Percentiles rank a stretch among this genome's conserved stretches.
Conservation (phyloP, 1,140 invertebrate genomes). For the Rhynchophorus ferrugineus region DNA sequence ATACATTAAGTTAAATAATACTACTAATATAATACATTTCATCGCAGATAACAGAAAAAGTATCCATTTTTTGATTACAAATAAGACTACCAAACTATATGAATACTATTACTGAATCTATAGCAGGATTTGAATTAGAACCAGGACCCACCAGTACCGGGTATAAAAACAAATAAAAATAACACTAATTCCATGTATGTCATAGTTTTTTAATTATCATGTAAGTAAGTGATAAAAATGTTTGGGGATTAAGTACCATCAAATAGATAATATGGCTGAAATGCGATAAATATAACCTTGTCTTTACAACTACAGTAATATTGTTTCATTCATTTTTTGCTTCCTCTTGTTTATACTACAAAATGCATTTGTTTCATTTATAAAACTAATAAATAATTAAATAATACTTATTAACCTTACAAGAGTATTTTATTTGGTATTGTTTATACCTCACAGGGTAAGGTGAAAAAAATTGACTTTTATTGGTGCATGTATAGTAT, state of each 20-base stretch:
- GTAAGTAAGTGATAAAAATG: slow-evolving; percentile 37
- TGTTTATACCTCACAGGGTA: not conserved
- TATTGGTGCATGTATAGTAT: slow-evolving; percentile 4
- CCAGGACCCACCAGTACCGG: not conserved
- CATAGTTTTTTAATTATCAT: slow-evolving; percentile 37
- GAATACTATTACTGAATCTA: no score
- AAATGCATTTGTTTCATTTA: not conserved
- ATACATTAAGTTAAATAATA: no score
- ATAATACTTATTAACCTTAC: not conserved
- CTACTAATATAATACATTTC: no score
- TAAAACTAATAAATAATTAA: not conserved
- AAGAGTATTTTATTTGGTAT: not conserved
- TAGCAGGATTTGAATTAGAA: no score
- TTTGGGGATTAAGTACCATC: slow-evolving; percentile 15
- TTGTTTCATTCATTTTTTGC: slow-evolving; percentile 6
- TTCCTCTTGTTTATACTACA: not conserved
- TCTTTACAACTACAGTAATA: slow-evolving; percentile 8
- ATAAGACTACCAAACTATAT: no score
- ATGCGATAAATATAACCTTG: slow-evolving; percentile 4
- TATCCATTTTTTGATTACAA: no score
- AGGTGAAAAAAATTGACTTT: slow-evolving; percentile 12
- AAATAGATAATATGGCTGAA: slow-evolving; percentile 9
- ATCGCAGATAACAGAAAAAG: no score
- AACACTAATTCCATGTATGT: slow-evolving; percentile 31
- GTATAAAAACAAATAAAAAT: slow-evolving; percentile 17